Base-by-base conservation (phyloP, 2,888 invertebrate genomes). In the Portevinia maculata region DNA sequence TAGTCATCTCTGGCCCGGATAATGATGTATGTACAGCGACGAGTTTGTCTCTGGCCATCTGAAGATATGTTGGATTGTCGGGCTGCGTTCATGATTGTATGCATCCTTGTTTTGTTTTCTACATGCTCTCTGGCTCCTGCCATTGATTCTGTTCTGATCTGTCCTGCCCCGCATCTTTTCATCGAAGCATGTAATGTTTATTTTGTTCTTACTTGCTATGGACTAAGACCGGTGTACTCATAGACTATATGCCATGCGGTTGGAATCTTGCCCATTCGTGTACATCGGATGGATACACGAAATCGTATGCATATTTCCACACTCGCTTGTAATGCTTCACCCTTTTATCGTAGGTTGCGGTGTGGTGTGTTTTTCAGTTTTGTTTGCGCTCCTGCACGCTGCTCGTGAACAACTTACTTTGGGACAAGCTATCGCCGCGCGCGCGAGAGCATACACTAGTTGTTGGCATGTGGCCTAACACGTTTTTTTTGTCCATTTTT, bases 381-480 rank as follows among this genome's bases (percentile, higher is more conserved):
- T 67, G 62, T 62, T 75, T 71, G 46, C 30, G 41, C 52, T 19
- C n/a, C 17, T 55, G 50, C 32, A 6, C 13, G n/a, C 34, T 19
- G 48, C 50, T 48, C 30, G 46, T 60, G 71, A 78, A 83, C 78
- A 83, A 83, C 83, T 83, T 78, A 83, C 78, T 83, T 83, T 71
- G 78, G 53, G 13, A 62, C 67, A 75, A 48, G 11, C 48, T 48
- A 24, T 74, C 8, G 52, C n/a, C 50, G 48, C 41, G 34, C 19
- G 62, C 75, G 70, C 70, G 60, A 57, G 9, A 65, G n/a, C 34
- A 65, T 67, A 65, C 59, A 70, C 81, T 70, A 34, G 70, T 64
- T 83, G 83, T 78, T 83, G 78, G 83, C 78, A 83, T 83, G 83
- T 78, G 76, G 83, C 83, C 83, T 78, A 83, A 73, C 76, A 83